phyloP scores from a whole-genome alignment of 2,888 invertebrate species.

The Diaperis boleti region DNA sequence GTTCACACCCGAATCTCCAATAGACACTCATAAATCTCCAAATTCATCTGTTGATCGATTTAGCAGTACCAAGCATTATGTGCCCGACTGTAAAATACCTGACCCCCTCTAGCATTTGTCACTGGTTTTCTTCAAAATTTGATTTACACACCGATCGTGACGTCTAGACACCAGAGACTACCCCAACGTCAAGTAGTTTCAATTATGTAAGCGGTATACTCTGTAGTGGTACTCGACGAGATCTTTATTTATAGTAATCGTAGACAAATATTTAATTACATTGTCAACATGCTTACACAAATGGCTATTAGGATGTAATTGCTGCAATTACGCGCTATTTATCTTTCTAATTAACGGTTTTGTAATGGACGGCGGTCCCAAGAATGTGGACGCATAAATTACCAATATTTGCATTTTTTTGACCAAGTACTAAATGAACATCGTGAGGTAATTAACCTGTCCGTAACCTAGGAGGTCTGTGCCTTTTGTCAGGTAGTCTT shows the following conservation, averaged over 20 bases:
- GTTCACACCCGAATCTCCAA: no score
- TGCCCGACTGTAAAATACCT: not conserved
- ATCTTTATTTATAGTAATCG: slow-evolving; percentile 12
- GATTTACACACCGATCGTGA: not conserved
- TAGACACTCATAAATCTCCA: no score
- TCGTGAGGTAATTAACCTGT: no score
- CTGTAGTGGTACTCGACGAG: not conserved
- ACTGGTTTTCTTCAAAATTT: slow-evolving; percentile 19
- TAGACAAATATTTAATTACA: slow-evolving; percentile 30
- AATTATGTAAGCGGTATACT: no score
- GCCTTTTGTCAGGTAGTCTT: not conserved
- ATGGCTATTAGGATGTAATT: slow-evolving; percentile 25
- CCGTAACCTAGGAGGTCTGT: no score
- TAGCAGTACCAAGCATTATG: not conserved
- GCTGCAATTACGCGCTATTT: slow-evolving; percentile 27
- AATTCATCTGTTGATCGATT: not conserved
- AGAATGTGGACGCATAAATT: slow-evolving; percentile 9
- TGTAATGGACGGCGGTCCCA: not conserved
- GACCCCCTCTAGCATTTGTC: slow-evolving; percentile 8
- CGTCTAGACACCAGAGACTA: slow-evolving; percentile 13
- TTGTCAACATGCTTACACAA: slow-evolving; percentile 28
- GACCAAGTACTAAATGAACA: not conserved
- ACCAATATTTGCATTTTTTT: slow-evolving; percentile 10
- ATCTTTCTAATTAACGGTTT: slow-evolving; percentile 24
- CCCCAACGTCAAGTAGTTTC: not conserved